Conservation (phyloP, 1,140 invertebrate genomes). For the Drosophila jambulina region DNA sequence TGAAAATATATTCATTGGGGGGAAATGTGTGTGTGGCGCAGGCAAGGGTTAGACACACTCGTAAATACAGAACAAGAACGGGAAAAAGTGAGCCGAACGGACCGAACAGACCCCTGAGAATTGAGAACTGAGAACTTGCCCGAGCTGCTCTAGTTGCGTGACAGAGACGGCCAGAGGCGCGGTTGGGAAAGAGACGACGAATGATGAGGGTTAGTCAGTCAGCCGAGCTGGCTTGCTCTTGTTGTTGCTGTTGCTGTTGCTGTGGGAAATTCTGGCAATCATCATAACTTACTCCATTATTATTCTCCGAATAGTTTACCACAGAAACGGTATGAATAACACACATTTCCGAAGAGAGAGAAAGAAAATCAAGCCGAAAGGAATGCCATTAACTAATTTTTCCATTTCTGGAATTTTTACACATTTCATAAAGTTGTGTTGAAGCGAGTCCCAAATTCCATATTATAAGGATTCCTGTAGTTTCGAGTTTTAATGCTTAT, state of each 20-base stretch:
- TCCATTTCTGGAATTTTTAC: slow-evolving; percentile 1
- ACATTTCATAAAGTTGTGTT: not conserved
- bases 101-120: slow-evolving; percentile 17
- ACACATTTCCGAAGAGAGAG: not conserved
- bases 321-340: slow-evolving; percentile 18
- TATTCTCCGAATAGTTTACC: slow-evolving; percentile 25
- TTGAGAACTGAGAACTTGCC: slow-evolving; percentile 35
- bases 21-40: slow-evolving; percentile 8
- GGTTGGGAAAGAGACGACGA: slow-evolving; percentile 6
- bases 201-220: slow-evolving; percentile 43
- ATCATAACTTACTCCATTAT: slow-evolving; percentile 42
- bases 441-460: not conserved
- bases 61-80: slow-evolving; percentile 30
- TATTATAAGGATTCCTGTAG: not conserved
- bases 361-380: not conserved
- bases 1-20: slow-evolving; percentile 59
- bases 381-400: not conserved
- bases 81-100: slow-evolving; percentile 15
- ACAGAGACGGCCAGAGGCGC: slow-evolving; percentile 15
- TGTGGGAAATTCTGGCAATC: slow-evolving; percentile 35
- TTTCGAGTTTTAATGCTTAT: not conserved
- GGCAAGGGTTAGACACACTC: slow-evolving; percentile 40
- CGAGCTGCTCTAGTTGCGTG: slow-evolving; percentile 43
- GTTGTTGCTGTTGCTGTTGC: slow-evolving; percentile 3
- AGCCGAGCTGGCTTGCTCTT: slow-evolving; percentile 16